Conservation (phyloP, 35 echinoderm and acorn worm species). For the Lytechinus variegatus region DNA sequence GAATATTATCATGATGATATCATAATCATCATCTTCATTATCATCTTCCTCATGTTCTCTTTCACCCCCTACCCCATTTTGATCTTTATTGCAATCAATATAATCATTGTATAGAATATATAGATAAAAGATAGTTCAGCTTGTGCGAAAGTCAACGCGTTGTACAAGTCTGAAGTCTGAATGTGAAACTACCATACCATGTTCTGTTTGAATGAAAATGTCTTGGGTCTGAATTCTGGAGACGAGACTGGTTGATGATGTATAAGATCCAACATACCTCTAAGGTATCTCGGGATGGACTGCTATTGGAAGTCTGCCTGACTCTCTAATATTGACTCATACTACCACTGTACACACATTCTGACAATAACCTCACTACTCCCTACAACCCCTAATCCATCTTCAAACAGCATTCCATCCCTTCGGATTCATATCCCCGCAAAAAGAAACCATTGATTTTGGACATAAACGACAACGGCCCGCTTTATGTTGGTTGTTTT, state of each 20-base stretch:
- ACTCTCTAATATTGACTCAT: background rate
- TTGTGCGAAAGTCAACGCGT: background rate
- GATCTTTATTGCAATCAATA: too few relatives aligned
- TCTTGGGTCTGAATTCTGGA: background rate
- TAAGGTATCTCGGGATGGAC: background rate
- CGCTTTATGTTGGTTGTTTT: conserved; percentile 34
- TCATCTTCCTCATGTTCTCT: too few relatives aligned
- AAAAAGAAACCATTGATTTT: conserved; percentile 49
- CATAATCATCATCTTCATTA: too few relatives aligned
- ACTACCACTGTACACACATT: conserved; percentile 36
- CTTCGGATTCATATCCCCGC: background rate
- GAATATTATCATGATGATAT: too few relatives aligned
- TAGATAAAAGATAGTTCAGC: background rate
- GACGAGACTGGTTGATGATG: conserved; percentile 1
- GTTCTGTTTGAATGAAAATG: background rate
- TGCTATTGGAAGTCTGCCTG: background rate
- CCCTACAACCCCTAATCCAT: conserved; percentile 44
- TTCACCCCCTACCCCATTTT: too few relatives aligned
- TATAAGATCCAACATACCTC: background rate
- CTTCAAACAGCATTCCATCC: conserved; percentile 47
- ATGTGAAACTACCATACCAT: background rate
- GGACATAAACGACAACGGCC: conserved; percentile 6
- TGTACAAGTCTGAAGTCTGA: background rate
- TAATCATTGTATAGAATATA: too few relatives aligned
- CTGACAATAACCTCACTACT: conserved; percentile 37